Conservation (phyloP, 2,888 invertebrate genomes). For the Patella ulyssiponensis region DNA sequence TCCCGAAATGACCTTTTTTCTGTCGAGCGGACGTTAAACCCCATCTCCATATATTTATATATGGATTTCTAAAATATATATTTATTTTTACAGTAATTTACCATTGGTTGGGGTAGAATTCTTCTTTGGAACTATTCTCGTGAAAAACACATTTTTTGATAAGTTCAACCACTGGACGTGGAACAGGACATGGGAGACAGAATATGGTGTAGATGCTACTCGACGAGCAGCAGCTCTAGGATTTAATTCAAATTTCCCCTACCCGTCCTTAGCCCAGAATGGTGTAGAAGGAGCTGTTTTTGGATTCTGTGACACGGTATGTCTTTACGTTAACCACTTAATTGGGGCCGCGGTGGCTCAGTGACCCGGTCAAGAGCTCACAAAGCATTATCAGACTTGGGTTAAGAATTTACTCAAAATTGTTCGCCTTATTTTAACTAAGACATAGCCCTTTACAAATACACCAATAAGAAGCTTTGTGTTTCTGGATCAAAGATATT, state of each 20-base stretch:
- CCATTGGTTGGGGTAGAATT: conserved; percentile 22
- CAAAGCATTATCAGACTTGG: too few species aligned
- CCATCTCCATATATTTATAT: too few species aligned
- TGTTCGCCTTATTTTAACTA: too few species aligned
- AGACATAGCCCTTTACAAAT: too few species aligned
- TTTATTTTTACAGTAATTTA: too few species aligned
- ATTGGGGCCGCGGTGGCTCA: not conserved
- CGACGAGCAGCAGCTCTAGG: conserved; percentile 29
- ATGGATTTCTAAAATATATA: too few species aligned
- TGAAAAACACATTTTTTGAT: conserved; percentile 31
- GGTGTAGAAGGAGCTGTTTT: conserved; percentile 29
- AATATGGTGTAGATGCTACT: not conserved
- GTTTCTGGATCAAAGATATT: too few species aligned
- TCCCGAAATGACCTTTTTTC: too few species aligned
- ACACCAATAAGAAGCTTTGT: too few species aligned
- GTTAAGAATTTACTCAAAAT: too few species aligned
- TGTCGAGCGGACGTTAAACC: too few species aligned
- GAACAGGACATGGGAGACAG: not conserved
- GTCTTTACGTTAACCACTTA: not conserved
- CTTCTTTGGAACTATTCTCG: conserved; percentile 29
- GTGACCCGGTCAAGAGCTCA: too few species aligned
- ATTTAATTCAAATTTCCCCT: conserved; percentile 27
- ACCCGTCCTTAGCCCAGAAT: conserved; percentile 27
- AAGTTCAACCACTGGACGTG: conserved; percentile 11
- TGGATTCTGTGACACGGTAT: conserved; percentile 35